Base-by-base conservation (phyloP, 2,113 vertebrate species). In the Rhea americana region DNA sequence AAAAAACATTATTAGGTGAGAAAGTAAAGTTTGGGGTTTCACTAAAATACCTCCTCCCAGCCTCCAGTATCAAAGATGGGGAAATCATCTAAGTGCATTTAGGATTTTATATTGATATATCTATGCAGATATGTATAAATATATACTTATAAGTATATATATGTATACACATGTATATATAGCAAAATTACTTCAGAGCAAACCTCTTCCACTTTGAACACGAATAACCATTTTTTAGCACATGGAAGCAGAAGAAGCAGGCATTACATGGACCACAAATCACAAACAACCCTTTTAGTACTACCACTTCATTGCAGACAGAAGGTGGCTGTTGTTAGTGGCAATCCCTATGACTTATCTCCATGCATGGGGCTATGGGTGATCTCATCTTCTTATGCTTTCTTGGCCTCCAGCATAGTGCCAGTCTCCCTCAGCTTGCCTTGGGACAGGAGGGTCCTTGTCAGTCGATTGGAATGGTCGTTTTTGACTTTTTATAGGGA, bases 261-360 rank as follows among this genome's bases (percentile, higher is more conserved):
- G 7, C 2, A 3, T 51, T 71, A 37, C 0, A 0, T 21, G 24
- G 6, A 13, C 45, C 26, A 8, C 13, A 70, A 80, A 85, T 53
- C 13, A 63, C 21, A 72, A 58, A 11, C 6, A 85, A 13, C 17
- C 4, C 19, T 83, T 59, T 39, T 12, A 68, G 43, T 37, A 53
- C 11, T 39, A 78, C 5, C 5, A 32, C 3, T 35, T 90, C 35
- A n/a, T 88, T 67, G 37, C 8, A 67, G 71, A 72, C 53, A 25
- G 24, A 4, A 63, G 18, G 25, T 20, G 0, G 0, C 20, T 75
- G 11, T 79, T 28, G 28, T 58, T 58, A 58, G 28, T 58, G 55
- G 28, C 55, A 30, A 32, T 58, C 28, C 30, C 55, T 30, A 58
- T 32, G 55, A 58, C 55, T 58, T 58, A 30, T 58, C 9, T 32